A percentile compares a stretch with the other conserved stretches of the same genome.
These are phyloP conservation scores for Ericerus pela DNA, from an alignment of 1,140 invertebrate genomes.

Conservation along the genomic window DNA sequence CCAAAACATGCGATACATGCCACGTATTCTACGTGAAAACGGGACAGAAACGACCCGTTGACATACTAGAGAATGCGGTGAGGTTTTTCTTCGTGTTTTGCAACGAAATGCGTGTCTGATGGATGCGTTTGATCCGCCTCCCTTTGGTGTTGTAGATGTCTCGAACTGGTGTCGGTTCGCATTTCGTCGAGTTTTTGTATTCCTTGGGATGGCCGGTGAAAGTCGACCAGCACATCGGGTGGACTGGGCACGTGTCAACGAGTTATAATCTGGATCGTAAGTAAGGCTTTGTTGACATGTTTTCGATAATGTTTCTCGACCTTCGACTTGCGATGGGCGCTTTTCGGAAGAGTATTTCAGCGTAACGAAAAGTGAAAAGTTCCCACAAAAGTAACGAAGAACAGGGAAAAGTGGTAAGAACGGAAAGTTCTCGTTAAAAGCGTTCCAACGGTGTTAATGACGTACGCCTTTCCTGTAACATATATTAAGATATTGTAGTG, in stretches of 20 bases:
- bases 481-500: no score
- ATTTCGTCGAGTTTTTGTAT: slow-evolving; percentile 63
- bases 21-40: slow-evolving; percentile 88
- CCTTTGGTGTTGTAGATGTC: slow-evolving; percentile 28
- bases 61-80: slow-evolving; percentile 75
- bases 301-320: no score
- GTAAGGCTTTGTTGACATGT: not conserved
- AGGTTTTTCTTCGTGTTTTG: slow-evolving; percentile 23
- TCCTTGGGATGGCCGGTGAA: slow-evolving; percentile 76
- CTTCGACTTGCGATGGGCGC: no score
- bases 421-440: no score
- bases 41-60: slow-evolving; percentile 54
- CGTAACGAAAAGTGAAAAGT: no score
- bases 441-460: no score
- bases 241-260: slow-evolving; percentile 60
- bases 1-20: slow-evolving; percentile 77
- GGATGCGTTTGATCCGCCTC: not conserved
- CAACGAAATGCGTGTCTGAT: not conserved
- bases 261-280: slow-evolving; percentile 17
- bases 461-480: no score
- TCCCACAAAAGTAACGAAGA: no score
- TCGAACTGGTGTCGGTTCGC: slow-evolving; percentile 39
- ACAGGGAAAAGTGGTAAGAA: no score
- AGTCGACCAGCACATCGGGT: slow-evolving; percentile 65
- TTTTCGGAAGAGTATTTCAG: no score